Evolutionary conservation across 2,888 invertebrate genomes (phyloP).

Genomic region (Polia nebulosa): DNA sequence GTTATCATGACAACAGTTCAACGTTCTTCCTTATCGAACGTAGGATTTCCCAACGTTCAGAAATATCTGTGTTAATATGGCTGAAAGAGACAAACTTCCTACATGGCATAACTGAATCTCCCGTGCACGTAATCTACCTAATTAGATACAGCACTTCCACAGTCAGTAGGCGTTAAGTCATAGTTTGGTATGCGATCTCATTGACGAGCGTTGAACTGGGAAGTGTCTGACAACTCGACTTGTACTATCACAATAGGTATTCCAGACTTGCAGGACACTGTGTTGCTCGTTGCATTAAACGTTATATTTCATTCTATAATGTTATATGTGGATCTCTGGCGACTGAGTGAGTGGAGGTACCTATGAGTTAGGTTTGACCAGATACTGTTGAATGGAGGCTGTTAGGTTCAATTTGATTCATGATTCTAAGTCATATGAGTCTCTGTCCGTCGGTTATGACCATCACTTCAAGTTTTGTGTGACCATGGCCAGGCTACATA

Average conservation of each 20-base stretch:
- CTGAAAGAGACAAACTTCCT: slow-evolving; percentile 53
- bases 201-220: slow-evolving; percentile 82
- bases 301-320: slow-evolving; percentile 39
- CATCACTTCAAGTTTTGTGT: no score
- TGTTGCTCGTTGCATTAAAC: slow-evolving; percentile 53
- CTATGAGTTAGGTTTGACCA: background rate
- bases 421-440: background rate
- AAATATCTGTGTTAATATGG: slow-evolving; percentile 38
- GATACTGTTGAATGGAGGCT: background rate
- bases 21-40: slow-evolving; percentile 30
- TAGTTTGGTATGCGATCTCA: slow-evolving; percentile 77
- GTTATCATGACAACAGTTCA: slow-evolving; percentile 12
- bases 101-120: slow-evolving; percentile 63
- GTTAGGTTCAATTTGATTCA: background rate
- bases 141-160: slow-evolving; percentile 67
- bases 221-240: slow-evolving; percentile 70
- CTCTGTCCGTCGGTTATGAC: no score
- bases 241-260: slow-evolving; percentile 72
- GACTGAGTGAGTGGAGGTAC: background rate
- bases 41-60: slow-evolving; percentile 38
- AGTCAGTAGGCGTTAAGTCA: slow-evolving; percentile 72
- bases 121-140: slow-evolving; percentile 62
- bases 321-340: background rate
- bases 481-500: no score
- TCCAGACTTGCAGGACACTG: slow-evolving; percentile 63